Base-by-base conservation (phyloP, 2,888 invertebrate species). In the Eurytoma californica region DNA sequence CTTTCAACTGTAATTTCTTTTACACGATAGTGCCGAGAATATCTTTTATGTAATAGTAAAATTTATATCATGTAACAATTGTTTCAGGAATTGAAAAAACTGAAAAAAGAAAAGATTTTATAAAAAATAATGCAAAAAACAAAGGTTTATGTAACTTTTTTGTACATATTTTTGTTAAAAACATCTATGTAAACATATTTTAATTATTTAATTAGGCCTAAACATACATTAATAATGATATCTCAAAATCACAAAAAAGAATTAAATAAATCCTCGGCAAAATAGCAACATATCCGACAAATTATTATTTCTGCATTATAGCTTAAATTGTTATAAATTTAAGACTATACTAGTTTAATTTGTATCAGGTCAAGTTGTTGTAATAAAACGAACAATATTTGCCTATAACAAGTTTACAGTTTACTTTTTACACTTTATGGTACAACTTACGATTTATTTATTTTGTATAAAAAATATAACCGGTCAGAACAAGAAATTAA, bases 361-460 rank as follows among this genome's bases (percentile, higher is more conserved):
- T 89, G 89, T 89, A 89, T 87, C 87, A 89, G 86, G 88, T 86
- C 86, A 87, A 88, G 85, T 86, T 88, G 87, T 88, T 89, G 86
- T 88, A 89, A 89, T 89, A 87, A 88, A 88, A 84, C 83, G 85
- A 87, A 87, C 86, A 86, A 89, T 88, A 89, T 89, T 89, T 89
- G 87, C 86, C 86, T 87, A 86, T 5, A 65, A 39, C 28, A 82
- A 70, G 49, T 78, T 70, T 80, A 47, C 14, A 30, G 47, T 67
- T 76, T 77, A 28, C 72, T 72, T 63, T 68, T 75, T 47, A 66
- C 66, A 67, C 57, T 9, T 30, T 73, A 61, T 69, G 30, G 30
- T 68, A 73, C 18, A 7, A 39, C 39, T 39, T 39, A 39, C 7
- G 9, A 39, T 39, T 49, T n/a, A n/a, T 7, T 65, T 53, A 55